Evolutionary conservation across 2,113 vertebrate genomes (phyloP).

Genomic region (Apus apus): DNA sequence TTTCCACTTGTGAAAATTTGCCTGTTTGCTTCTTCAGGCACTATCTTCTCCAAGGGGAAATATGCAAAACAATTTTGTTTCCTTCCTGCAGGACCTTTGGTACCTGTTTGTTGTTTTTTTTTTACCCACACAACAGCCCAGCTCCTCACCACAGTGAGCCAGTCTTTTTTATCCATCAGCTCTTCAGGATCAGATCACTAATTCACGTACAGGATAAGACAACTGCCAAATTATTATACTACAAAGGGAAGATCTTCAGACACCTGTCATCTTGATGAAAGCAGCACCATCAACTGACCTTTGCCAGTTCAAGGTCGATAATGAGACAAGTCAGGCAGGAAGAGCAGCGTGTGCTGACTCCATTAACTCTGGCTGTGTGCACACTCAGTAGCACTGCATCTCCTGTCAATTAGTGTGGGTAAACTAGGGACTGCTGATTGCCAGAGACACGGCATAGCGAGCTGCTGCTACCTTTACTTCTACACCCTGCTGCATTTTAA

Average conservation of each 20-base stretch:
- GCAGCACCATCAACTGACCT: conserved; percentile 79
- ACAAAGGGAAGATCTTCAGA: conserved; percentile 77
- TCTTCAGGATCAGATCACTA: conserved; percentile 75
- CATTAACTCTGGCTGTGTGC: conserved; percentile 73
- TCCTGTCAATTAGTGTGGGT: conserved; percentile 86
- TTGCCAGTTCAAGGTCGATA: conserved; percentile 85
- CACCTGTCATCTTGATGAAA: conserved; percentile 83
- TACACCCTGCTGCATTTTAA: conserved; percentile 86
- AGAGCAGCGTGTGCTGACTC: conserved; percentile 75
- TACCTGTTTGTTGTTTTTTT: conserved; percentile 15
- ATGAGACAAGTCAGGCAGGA: conserved; percentile 83
- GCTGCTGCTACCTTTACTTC: conserved; percentile 74
- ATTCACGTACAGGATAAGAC: conserved; percentile 79
- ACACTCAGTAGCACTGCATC: conserved; percentile 70
- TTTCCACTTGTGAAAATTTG: conserved; percentile 38
- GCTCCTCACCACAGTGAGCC: neutral
- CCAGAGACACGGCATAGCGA: conserved; percentile 71
- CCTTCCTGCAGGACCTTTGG: neutral
- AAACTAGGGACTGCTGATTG: conserved; percentile 81
- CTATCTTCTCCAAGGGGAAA: neutral
- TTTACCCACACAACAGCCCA: neutral
- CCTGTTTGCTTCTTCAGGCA: conserved; percentile 35
- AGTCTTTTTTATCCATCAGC: conserved; percentile 58
- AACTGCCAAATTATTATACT: conserved; percentile 81
- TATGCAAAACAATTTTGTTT: neutral